phyloP scores from a whole-genome alignment of 2,888 invertebrate genomes.

The Smittia aterrima region DNA sequence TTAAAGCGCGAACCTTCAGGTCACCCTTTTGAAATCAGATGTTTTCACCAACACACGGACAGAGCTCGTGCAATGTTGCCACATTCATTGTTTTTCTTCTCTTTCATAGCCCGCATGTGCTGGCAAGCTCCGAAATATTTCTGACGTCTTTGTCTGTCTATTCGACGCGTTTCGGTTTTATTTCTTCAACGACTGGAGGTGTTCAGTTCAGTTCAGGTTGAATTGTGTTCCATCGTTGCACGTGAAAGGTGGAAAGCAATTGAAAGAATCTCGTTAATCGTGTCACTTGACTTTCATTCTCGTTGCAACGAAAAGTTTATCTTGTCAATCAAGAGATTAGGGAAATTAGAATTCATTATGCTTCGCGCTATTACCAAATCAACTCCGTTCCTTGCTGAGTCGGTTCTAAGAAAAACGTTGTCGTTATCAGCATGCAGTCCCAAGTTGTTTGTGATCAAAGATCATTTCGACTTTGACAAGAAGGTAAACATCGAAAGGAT shows the following conservation, averaged over 20 bases:
- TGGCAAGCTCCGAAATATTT: no score
- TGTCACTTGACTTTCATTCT: not conserved
- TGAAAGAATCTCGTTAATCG: not conserved
- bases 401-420: constrained; percentile 42
- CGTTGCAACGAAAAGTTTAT: not conserved
- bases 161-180: no score
- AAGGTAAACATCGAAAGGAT: constrained; percentile 58
- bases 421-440: constrained; percentile 43
- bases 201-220: no score
- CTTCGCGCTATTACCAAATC: constrained; percentile 32
- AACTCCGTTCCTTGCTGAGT: constrained; percentile 23
- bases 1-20: no score
- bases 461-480: constrained; percentile 73
- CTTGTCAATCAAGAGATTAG: not conserved
- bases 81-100: no score
- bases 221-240: no score
- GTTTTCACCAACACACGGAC: no score
- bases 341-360: constrained; percentile 13
- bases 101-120: no score
- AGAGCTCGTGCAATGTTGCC: no score
- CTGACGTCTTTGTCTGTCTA: no score
- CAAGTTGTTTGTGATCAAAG: constrained; percentile 60
- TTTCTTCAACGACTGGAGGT: no score
- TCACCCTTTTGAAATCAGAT: no score
- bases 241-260: not conserved